phyloP scores from a whole-genome alignment of 2,113 vertebrate species.

The Larimichthys polyactis region DNA sequence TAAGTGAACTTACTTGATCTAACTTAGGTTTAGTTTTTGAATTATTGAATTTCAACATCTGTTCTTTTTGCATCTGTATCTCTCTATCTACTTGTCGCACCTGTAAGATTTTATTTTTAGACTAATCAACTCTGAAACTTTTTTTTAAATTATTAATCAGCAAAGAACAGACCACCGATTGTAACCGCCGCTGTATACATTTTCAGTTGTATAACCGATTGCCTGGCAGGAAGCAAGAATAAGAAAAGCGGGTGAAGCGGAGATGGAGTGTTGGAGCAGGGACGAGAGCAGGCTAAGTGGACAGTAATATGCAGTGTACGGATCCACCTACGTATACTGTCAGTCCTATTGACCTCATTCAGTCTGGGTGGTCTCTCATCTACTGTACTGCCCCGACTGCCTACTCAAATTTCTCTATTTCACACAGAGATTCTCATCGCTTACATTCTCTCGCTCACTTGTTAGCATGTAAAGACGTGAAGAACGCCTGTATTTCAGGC shows the following conservation, averaged over 20 bases:
- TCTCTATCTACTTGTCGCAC: background rate
- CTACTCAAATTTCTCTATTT: conserved; percentile 27
- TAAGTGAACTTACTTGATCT: background rate
- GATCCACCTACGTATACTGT: conserved; percentile 58
- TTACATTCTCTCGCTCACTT: background rate
- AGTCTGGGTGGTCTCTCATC: conserved; percentile 69
- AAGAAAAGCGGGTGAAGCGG: conserved; percentile 8
- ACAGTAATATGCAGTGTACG: conserved; percentile 60
- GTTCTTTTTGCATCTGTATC: background rate
- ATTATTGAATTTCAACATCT: background rate
- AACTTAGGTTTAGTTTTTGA: background rate
- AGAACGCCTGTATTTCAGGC: too few relatives aligned
- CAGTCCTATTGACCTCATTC: conserved; percentile 68
- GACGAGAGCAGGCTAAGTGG: conserved; percentile 62
- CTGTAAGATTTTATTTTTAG: background rate
- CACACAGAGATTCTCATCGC: background rate
- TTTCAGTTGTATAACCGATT: conserved; percentile 20
- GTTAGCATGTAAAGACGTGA: background rate
- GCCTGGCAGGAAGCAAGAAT: conserved; percentile 2
- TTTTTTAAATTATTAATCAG: background rate
- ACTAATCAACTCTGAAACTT: background rate
- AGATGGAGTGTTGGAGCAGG: conserved; percentile 42
- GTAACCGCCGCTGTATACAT: background rate
- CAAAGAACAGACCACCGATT: background rate
- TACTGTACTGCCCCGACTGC: conserved; percentile 40